Conservation (phyloP, 2,113 vertebrate genomes). For the Coregonus clupeaformis region DNA sequence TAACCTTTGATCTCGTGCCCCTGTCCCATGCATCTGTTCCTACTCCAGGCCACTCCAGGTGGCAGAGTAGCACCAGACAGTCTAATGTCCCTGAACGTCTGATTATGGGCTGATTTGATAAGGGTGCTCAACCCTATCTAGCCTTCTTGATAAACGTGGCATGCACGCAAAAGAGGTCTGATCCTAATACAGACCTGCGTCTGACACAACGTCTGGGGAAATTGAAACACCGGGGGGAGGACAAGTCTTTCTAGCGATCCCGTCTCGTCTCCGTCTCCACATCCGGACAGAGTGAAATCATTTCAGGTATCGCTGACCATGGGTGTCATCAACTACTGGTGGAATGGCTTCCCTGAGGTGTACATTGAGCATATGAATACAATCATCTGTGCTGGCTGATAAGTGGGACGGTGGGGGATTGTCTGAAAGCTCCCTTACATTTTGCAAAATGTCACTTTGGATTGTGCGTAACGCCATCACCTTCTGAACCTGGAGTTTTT, state of each 20-base stretch:
- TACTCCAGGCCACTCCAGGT: slow-evolving; percentile 46
- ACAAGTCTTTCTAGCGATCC: too few relatives aligned
- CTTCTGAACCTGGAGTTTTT: too few relatives aligned
- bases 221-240: slow-evolving; percentile 32
- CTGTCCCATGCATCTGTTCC: slow-evolving; percentile 31
- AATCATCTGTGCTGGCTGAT: slow-evolving; percentile 63
- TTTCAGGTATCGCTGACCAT: slow-evolving; percentile 74
- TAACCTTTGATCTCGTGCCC: background rate
- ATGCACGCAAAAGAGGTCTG: slow-evolving; percentile 16
- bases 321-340: slow-evolving; percentile 68
- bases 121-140: too few relatives aligned
- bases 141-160: slow-evolving; percentile 8
- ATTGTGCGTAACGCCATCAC: too few relatives aligned
- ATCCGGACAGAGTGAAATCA: slow-evolving; percentile 60
- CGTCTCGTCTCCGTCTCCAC: slow-evolving; percentile 42
- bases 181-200: slow-evolving; percentile 41
- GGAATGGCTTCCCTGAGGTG: slow-evolving; percentile 67
- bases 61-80: slow-evolving; percentile 25
- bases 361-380: slow-evolving; percentile 67
- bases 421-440: too few relatives aligned
- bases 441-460: too few relatives aligned
- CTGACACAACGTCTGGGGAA: slow-evolving; percentile 23
- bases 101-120: slow-evolving; percentile 55
- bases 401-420: slow-evolving; percentile 35
- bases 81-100: slow-evolving; percentile 52